These are phyloP conservation scores for Salarias fasciatus DNA, from an alignment of 2,797 vertebrate genomes.

Conservation along the genomic window DNA sequence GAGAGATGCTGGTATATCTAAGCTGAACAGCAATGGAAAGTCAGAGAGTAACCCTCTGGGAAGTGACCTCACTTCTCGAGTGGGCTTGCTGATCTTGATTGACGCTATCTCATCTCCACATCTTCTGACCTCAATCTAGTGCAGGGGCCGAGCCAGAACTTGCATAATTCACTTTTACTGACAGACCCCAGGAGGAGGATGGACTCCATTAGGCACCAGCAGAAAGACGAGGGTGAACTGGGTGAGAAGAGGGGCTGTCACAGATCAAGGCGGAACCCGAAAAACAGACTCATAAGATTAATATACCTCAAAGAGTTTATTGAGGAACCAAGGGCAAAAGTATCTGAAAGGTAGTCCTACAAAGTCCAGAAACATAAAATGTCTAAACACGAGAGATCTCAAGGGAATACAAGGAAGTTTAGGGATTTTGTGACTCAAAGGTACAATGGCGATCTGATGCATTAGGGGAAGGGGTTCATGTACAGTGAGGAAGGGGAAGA, in stretches of 20 bases:
- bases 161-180: constrained; percentile 57
- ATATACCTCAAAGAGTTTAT: too few species aligned
- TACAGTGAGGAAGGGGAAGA: too few species aligned
- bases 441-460: too few species aligned
- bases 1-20: constrained; percentile 30
- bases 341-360: too few species aligned
- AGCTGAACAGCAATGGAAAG: constrained; percentile 48
- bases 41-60: constrained; percentile 35
- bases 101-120: constrained; percentile 64
- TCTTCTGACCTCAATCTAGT: constrained; percentile 56
- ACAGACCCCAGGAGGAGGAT: constrained; percentile 41
- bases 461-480: too few species aligned
- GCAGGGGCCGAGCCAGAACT: constrained; percentile 46
- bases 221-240: constrained; percentile 21
- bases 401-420: too few species aligned
- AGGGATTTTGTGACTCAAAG: too few species aligned
- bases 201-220: constrained; percentile 36
- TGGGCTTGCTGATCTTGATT: constrained; percentile 61
- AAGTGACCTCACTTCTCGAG: constrained; percentile 64
- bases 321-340: too few species aligned
- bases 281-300: too few species aligned
- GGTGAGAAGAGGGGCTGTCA: constrained; percentile 19
- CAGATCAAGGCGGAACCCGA: neutral
- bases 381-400: too few species aligned
- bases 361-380: too few species aligned